Evolutionary conservation across 2,113 vertebrate species (phyloP).

Genomic region (Anguilla japonica): DNA sequence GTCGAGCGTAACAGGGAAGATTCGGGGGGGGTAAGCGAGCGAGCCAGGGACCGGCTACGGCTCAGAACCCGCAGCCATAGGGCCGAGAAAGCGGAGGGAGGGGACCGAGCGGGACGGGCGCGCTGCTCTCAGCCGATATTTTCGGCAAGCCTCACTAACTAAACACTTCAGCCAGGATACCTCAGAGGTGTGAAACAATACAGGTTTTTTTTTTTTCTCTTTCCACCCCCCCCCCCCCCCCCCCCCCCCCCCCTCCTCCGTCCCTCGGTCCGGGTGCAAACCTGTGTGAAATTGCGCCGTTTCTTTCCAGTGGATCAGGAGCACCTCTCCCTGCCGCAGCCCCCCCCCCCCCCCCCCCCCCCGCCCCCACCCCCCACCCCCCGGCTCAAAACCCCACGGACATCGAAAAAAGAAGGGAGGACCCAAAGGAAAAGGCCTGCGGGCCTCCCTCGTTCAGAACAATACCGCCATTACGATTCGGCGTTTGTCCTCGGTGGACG

Average conservation of each 20-base stretch:
- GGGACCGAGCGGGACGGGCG: not conserved
- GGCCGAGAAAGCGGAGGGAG: conserved; percentile 1
- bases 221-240: conserved; percentile 12
- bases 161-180: conserved; percentile 18
- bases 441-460: not conserved
- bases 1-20: not conserved
- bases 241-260: conserved; percentile 5
- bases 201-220: conserved; percentile 1
- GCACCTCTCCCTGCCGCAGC: not conserved
- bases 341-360: not conserved
- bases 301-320: conserved; percentile 33
- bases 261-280: conserved; percentile 21
- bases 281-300: conserved; percentile 44
- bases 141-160: conserved; percentile 6
- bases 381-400: conserved; percentile 28
- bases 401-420: conserved; percentile 20
- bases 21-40: conserved; percentile 43
- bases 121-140: not conserved
- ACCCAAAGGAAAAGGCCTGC: not conserved
- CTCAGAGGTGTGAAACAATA: conserved; percentile 37
- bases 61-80: not conserved
- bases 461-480: not conserved
- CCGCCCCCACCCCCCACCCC: not conserved
- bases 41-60: conserved; percentile 30
- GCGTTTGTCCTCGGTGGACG: not conserved